Percentiles rank a stretch among this genome's conserved stretches.
These are phyloP conservation scores for Brassicogethes aeneus DNA, from an alignment of 2,888 invertebrate genomes.

Conservation along the genomic window DNA sequence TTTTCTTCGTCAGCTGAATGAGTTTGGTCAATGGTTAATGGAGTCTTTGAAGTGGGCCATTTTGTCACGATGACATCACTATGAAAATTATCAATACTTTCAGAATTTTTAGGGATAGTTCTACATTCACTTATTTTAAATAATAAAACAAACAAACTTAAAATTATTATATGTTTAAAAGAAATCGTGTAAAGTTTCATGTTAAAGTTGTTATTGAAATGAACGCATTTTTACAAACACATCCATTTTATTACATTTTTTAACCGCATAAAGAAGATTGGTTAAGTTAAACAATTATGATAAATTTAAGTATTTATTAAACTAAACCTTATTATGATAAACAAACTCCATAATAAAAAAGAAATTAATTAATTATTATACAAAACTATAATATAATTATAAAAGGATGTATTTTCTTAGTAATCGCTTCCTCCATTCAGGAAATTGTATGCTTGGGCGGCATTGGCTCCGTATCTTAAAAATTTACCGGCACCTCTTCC, in stretches of 20 bases:
- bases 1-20: conserved; percentile 15
- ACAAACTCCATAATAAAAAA: background rate
- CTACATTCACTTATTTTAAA: too few species aligned
- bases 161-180: too few species aligned
- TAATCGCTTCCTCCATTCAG: background rate
- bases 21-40: conserved; percentile 7
- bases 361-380: background rate
- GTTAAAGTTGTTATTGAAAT: too few species aligned
- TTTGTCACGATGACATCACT: conserved; percentile 34
- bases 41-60: conserved; percentile 21
- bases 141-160: too few species aligned
- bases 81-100: conserved; percentile 15
- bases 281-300: too few species aligned
- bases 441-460: background rate
- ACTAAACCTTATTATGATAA: too few species aligned
- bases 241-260: too few species aligned
- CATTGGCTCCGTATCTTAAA: background rate
- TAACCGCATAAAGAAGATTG: too few species aligned
- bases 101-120: background rate
- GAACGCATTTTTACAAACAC: too few species aligned
- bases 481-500: background rate
- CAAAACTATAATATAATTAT: background rate
- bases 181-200: too few species aligned
- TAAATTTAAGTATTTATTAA: too few species aligned
- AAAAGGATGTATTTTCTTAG: background rate